Percentiles rank a stretch among this genome's conserved stretches.
These are phyloP conservation scores for Halcyon badia DNA, from an alignment of 2,797 vertebrate genomes.

Conservation along the genomic window DNA sequence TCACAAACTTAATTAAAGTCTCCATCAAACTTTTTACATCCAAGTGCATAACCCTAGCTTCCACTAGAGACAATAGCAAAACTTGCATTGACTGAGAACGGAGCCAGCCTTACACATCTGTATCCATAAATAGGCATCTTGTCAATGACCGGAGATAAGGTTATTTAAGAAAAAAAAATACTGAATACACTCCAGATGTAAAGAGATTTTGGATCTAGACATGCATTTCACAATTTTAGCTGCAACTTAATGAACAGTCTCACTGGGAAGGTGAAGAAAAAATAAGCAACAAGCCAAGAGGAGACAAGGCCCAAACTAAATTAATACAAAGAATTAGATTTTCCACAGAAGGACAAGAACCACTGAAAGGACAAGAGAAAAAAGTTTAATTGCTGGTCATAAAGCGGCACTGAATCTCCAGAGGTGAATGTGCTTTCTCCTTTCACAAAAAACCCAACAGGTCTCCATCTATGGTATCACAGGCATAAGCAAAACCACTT, in stretches of 20 bases:
- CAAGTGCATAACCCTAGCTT: conserved; percentile 41
- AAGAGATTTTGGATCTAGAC: neutral
- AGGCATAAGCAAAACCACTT: neutral
- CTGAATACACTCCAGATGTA: conserved; percentile 38
- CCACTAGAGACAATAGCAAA: conserved; percentile 28
- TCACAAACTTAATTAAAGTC: conserved; percentile 59
- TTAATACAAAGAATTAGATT: neutral
- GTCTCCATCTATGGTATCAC: neutral
- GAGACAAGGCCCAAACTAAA: neutral
- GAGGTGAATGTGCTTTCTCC: neutral
- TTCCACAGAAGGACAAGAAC: neutral
- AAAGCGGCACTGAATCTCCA: neutral
- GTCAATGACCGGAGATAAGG: neutral
- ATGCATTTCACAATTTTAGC: neutral
- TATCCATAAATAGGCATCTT: neutral
- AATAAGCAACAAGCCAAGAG: neutral
- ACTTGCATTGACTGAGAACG: neutral
- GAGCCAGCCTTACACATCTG: neutral
- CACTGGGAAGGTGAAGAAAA: neutral
- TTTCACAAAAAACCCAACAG: neutral
- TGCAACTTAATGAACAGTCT: neutral
- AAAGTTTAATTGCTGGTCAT: neutral
- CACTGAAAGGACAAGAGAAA: accelerated
- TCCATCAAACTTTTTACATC: conserved; percentile 22
- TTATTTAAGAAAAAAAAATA: neutral